These are phyloP conservation scores for Heteromurus nitidus DNA, from an alignment of 2,888 invertebrate species.

Conservation along the genomic window DNA sequence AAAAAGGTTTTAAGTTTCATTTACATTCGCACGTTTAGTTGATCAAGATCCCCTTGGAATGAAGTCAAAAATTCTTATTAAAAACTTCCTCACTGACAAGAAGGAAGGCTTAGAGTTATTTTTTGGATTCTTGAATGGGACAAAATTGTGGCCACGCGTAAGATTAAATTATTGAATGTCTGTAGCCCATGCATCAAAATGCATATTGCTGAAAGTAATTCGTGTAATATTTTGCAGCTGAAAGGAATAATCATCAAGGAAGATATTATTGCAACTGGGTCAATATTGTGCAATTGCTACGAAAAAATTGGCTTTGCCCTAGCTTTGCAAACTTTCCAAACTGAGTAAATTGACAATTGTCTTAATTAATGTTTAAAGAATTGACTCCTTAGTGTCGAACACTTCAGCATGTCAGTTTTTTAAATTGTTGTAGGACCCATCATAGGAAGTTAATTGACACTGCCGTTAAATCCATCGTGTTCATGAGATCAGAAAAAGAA, in stretches of 20 bases:
- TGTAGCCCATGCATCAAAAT: too few relatives aligned
- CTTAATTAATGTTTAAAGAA: too few relatives aligned
- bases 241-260: slow-evolving; percentile 77
- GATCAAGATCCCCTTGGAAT: slow-evolving; percentile 68
- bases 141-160: slow-evolving; percentile 66
- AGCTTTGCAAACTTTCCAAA: slow-evolving; percentile 82
- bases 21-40: slow-evolving; percentile 21
- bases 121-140: slow-evolving; percentile 81
- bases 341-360: slow-evolving; percentile 77
- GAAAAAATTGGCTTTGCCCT: slow-evolving; percentile 88
- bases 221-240: slow-evolving; percentile 74
- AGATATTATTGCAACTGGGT: slow-evolving; percentile 78
- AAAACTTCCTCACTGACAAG: slow-evolving; percentile 91
- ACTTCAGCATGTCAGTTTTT: background rate
- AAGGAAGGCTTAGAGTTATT: slow-evolving; percentile 86
- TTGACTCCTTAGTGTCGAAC: too few relatives aligned
- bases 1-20: background rate
- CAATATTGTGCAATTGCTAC: slow-evolving; percentile 83
- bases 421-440: slow-evolving; percentile 46
- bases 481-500: slow-evolving; percentile 73
- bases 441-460: slow-evolving; percentile 77
- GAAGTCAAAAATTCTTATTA: slow-evolving; percentile 80
- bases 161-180: slow-evolving; percentile 33
- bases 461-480: slow-evolving; percentile 79
- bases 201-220: too few relatives aligned